Percentiles rank a stretch among this genome's conserved stretches.
Conservation (phyloP, 1,140 invertebrate species). For the Druon quercuslanigerum region DNA sequence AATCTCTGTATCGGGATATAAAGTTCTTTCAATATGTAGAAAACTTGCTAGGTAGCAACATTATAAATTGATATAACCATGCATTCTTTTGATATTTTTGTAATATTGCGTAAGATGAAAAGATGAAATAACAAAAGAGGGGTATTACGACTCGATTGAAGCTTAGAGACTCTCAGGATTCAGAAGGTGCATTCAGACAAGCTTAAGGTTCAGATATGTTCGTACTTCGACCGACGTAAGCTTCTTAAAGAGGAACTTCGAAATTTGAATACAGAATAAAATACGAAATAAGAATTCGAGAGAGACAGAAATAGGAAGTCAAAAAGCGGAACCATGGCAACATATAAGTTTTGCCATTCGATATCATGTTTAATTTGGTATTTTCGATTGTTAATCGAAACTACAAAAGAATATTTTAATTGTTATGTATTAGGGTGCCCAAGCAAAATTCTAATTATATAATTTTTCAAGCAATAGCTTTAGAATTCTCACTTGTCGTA, state of each 20-base stretch:
- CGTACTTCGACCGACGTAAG: conserved; percentile 27
- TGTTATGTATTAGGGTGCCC: no score
- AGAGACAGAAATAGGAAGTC: background rate
- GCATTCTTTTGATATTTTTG: conserved; percentile 2
- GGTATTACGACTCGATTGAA: conserved; percentile 23
- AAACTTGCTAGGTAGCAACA: no score
- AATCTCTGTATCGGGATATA: no score
- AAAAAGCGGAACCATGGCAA: background rate
- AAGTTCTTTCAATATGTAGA: no score
- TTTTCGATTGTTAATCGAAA: no score
- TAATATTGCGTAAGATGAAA: conserved; percentile 5
- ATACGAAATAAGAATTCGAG: conserved; percentile 8
- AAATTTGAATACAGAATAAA: conserved; percentile 20
- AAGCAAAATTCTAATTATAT: no score
- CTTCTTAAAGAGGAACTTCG: conserved; percentile 21
- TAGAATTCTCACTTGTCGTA: no score
- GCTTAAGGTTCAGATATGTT: conserved; percentile 28
- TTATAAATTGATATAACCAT: background rate
- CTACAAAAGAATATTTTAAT: no score
- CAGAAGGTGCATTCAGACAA: conserved; percentile 27
- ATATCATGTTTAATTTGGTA: background rate
- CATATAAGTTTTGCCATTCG: background rate
- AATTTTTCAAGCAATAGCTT: no score
- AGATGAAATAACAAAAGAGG: conserved; percentile 23
- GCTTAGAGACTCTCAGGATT: conserved; percentile 23